These are phyloP conservation scores for Meandrusa payeni DNA, from an alignment of 2,888 invertebrate species.

Conservation along the genomic window DNA sequence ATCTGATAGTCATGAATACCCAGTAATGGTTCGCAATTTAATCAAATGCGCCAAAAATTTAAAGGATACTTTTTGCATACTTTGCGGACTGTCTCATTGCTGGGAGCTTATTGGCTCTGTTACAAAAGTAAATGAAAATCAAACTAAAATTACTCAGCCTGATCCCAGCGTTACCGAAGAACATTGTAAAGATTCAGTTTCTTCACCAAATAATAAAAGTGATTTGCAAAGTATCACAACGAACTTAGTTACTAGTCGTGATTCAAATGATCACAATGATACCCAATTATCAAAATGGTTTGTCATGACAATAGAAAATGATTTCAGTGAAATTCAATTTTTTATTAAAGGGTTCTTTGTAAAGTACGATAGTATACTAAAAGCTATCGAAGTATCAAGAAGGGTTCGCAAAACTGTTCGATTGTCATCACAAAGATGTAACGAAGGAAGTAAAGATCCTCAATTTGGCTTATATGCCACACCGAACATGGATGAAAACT, in stretches of 20 bases:
- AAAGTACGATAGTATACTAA: constrained; percentile 71
- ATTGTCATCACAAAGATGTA: constrained; percentile 56
- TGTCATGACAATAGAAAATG: constrained; percentile 75
- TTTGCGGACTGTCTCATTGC: constrained; percentile 58
- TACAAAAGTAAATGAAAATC: constrained; percentile 43
- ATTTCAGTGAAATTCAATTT: constrained; percentile 77
- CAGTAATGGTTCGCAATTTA: constrained; percentile 59
- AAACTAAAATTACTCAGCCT: constrained; percentile 22
- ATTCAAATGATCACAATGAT: neutral
- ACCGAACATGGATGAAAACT: constrained; percentile 50
- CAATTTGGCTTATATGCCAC: constrained; percentile 72
- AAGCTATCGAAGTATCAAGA: constrained; percentile 69
- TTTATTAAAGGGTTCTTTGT: constrained; percentile 74
- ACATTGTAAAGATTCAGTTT: constrained; percentile 11
- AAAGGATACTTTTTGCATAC: constrained; percentile 63
- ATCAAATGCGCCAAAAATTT: constrained; percentile 51
- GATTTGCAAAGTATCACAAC: neutral
- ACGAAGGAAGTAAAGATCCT: constrained; percentile 38
- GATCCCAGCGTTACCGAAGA: constrained; percentile 20
- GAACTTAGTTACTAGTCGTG: neutral
- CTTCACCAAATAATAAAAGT: constrained; percentile 7
- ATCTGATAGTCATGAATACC: constrained; percentile 58
- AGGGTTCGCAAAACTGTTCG: constrained; percentile 70
- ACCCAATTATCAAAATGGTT: constrained; percentile 72
- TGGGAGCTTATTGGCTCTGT: constrained; percentile 70